Evolutionary conservation across 2,888 invertebrate species (phyloP).

Genomic region (Limenitis camilla): DNA sequence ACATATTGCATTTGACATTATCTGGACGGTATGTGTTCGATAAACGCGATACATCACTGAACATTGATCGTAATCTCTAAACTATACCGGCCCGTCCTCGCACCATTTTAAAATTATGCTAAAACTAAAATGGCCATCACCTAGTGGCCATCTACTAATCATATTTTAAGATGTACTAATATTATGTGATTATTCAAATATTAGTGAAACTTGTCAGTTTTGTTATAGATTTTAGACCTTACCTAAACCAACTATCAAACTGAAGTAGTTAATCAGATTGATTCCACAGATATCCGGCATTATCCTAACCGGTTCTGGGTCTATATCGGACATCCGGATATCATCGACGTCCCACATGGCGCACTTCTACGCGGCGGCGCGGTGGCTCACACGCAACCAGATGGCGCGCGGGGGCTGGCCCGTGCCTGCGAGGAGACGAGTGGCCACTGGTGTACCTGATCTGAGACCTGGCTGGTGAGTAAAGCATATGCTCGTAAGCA

Average conservation of each 20-base stretch:
- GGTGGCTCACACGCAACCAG: slow-evolving; percentile 93
- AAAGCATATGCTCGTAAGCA: neutral
- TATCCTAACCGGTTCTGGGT: slow-evolving; percentile 81
- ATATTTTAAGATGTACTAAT: too few species aligned
- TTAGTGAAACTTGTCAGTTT: too few species aligned
- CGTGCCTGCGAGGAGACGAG: slow-evolving; percentile 90
- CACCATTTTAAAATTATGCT: too few species aligned
- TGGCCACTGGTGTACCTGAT: slow-evolving; percentile 82
- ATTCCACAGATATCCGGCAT: slow-evolving; percentile 74
- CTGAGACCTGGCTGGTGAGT: slow-evolving; percentile 88
- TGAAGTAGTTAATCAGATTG: neutral
- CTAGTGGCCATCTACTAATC: too few species aligned
- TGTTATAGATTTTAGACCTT: neutral
- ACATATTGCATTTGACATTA: too few species aligned
- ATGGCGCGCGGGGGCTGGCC: slow-evolving; percentile 91
- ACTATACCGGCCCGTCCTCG: too few species aligned
- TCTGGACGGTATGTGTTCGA: too few species aligned
- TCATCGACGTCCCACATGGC: slow-evolving; percentile 89
- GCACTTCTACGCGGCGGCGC: slow-evolving; percentile 93
- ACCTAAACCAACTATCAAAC: neutral
- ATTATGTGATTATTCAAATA: too few species aligned
- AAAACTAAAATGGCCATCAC: too few species aligned
- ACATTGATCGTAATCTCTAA: too few species aligned
- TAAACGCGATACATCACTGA: too few species aligned
- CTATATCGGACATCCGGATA: slow-evolving; percentile 84